phyloP scores from a whole-genome alignment of 2,888 invertebrate genomes.

The Agapostemon virescens region DNA sequence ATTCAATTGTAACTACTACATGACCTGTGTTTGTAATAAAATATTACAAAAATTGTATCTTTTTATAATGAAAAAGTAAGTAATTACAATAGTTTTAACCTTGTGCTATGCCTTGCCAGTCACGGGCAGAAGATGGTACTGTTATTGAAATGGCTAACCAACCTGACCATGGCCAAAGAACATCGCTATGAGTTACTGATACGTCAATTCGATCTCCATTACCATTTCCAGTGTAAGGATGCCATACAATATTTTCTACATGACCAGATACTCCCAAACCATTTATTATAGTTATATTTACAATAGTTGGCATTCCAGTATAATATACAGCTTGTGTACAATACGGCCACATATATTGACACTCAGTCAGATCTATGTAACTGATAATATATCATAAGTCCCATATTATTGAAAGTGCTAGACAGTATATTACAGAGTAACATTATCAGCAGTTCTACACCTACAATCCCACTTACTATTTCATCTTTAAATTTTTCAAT shows the following conservation, averaged over 20 bases:
- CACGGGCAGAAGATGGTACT: conserved; percentile 84
- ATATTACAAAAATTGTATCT: conserved; percentile 1
- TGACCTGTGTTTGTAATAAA: conserved; percentile 82
- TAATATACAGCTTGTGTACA: conserved; percentile 97
- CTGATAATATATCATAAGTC: conserved; percentile 81
- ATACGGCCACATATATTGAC: conserved; percentile 99
- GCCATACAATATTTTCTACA: conserved; percentile 87
- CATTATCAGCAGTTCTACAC: not conserved
- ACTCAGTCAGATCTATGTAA: conserved; percentile 96
- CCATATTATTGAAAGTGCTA: not conserved
- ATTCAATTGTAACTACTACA: conserved; percentile 90
- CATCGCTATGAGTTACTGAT: conserved; percentile 88
- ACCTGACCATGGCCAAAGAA: conserved; percentile 98
- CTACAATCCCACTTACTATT: not conserved
- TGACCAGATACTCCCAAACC: conserved; percentile 94
- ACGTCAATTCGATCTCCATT: conserved; percentile 86
- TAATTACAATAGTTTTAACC: conserved; percentile 74
- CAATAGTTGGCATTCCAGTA: conserved; percentile 92
- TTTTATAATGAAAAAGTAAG: not conserved
- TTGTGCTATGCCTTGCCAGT: conserved; percentile 90
- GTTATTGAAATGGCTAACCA: conserved; percentile 92
- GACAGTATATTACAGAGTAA: not conserved
- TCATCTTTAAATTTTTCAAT: no score
- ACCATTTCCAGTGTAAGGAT: conserved; percentile 92
- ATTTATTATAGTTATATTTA: conserved; percentile 96